These are phyloP conservation scores for Nestor notabilis DNA, from an alignment of 2,113 vertebrate genomes.

Conservation along the genomic window DNA sequence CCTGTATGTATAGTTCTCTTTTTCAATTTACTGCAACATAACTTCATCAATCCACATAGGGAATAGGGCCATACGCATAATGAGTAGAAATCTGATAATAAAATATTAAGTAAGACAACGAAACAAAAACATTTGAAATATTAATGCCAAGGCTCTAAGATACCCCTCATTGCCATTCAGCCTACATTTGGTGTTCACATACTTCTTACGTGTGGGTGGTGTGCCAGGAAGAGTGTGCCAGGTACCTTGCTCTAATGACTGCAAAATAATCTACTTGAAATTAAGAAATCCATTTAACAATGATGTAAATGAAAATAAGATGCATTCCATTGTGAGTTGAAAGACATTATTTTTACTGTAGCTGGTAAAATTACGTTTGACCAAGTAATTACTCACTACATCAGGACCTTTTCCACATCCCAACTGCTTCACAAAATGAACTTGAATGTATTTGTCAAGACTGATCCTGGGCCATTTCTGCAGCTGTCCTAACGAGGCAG, in stretches of 20 bases:
- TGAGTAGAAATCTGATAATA: conserved; percentile 68
- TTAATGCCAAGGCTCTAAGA: conserved; percentile 59
- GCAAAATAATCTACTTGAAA: conserved; percentile 11
- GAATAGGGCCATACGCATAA: conserved; percentile 23
- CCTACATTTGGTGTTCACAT: not conserved
- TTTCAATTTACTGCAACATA: conserved; percentile 69
- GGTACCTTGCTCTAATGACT: not conserved
- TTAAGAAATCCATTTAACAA: not conserved
- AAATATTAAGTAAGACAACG: conserved; percentile 72
- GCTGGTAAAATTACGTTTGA: not conserved
- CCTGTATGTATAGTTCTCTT: conserved; percentile 61
- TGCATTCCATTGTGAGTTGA: not conserved
- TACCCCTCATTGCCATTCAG: conserved; percentile 40
- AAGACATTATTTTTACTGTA: not conserved
- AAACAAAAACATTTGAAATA: conserved; percentile 70
- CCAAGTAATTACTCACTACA: not conserved
- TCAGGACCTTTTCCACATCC: not conserved
- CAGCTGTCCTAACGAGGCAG: not conserved
- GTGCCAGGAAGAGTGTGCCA: not conserved
- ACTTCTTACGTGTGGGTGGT: not conserved
- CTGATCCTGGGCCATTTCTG: accelerated
- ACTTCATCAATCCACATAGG: conserved; percentile 50
- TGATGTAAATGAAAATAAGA: not conserved
- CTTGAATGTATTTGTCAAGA: not conserved
- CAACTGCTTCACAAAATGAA: not conserved